A percentile compares a stretch with the other conserved stretches of the same genome.
phyloP scores from a whole-genome alignment of 2,888 invertebrate genomes.

The Corbicula japonica region DNA sequence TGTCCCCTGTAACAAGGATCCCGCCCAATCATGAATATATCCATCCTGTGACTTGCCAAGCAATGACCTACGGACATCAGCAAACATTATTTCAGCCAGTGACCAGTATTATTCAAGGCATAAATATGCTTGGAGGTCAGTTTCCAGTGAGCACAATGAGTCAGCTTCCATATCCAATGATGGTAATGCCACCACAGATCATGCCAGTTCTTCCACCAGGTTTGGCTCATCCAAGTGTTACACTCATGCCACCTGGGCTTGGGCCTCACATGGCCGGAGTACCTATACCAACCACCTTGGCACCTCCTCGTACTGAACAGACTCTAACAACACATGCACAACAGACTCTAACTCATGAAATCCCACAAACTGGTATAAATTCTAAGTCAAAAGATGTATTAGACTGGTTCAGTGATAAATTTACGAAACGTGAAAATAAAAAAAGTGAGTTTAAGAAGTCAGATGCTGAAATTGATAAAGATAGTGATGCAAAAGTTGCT shows the following conservation, averaged over 20 bases:
- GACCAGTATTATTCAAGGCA: background rate
- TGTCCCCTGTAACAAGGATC: background rate
- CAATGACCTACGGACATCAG: slow-evolving; percentile 22
- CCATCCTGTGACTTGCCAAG: slow-evolving; percentile 44
- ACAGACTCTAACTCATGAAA: background rate
- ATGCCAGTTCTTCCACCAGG: background rate
- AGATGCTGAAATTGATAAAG: background rate
- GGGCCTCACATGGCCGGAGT: slow-evolving; percentile 20
- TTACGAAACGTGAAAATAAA: slow-evolving; percentile 26
- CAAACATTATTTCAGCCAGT: background rate
- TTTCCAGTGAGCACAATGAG: background rate
- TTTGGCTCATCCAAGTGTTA: background rate
- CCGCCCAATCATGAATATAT: slow-evolving; percentile 25
- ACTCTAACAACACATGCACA: background rate
- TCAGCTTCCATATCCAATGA: background rate
- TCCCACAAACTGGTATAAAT: slow-evolving; percentile 7
- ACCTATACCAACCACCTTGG: slow-evolving; percentile 47
- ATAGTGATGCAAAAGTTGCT: slow-evolving; percentile 8
- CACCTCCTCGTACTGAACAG: slow-evolving; percentile 3
- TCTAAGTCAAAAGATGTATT: slow-evolving; percentile 41
- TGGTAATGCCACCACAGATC: background rate
- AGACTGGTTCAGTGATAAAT: slow-evolving; percentile 54
- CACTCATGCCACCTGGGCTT: slow-evolving; percentile 10
- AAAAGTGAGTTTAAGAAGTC: background rate
- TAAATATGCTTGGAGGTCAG: background rate